phyloP scores from a whole-genome alignment of 1,140 invertebrate species.

The Dreissena rostriformis region DNA sequence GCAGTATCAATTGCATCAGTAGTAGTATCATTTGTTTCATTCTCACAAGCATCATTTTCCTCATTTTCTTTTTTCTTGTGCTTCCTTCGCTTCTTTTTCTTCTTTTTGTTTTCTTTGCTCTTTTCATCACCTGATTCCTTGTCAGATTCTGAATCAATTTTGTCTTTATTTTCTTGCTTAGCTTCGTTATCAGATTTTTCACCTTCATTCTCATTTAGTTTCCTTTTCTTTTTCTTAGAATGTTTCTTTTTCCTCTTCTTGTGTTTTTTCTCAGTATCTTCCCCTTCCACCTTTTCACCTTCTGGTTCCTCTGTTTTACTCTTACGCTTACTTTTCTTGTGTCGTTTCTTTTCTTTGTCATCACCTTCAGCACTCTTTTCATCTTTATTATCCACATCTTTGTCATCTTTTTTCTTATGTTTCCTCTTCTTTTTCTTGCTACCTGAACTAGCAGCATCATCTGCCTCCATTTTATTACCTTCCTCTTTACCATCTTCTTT shows the following conservation, averaged over 20 bases:
- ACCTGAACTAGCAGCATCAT: slow-evolving; percentile 47
- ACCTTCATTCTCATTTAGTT: slow-evolving; percentile 59
- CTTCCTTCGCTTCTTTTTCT: slow-evolving; percentile 56
- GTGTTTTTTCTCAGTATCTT: slow-evolving; percentile 53
- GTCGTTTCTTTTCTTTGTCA: slow-evolving; percentile 61
- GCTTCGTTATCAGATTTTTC: slow-evolving; percentile 60
- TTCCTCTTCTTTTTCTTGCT: slow-evolving; percentile 65
- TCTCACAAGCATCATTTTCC: slow-evolving; percentile 46
- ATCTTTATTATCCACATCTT: slow-evolving; percentile 46
- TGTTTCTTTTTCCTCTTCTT: slow-evolving; percentile 55
- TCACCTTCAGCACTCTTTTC: slow-evolving; percentile 29
- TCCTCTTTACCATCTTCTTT: slow-evolving; percentile 21
- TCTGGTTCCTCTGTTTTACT: slow-evolving; percentile 53
- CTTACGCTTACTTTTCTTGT: slow-evolving; percentile 63
- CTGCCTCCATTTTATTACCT: slow-evolving; percentile 5
- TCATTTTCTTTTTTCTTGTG: slow-evolving; percentile 47
- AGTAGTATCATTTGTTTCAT: slow-evolving; percentile 46
- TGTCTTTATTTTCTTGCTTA: slow-evolving; percentile 56
- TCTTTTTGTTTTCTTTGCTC: slow-evolving; percentile 55
- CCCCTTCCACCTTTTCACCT: slow-evolving; percentile 50
- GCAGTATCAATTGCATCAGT: slow-evolving; percentile 1
- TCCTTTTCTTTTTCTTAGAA: slow-evolving; percentile 55
- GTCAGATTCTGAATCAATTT: slow-evolving; percentile 53
- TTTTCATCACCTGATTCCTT: slow-evolving; percentile 49
- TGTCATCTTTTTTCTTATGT: slow-evolving; percentile 52